phyloP scores from a whole-genome alignment of 2,888 invertebrate genomes.

The Rhagophthalmus giganteus region DNA sequence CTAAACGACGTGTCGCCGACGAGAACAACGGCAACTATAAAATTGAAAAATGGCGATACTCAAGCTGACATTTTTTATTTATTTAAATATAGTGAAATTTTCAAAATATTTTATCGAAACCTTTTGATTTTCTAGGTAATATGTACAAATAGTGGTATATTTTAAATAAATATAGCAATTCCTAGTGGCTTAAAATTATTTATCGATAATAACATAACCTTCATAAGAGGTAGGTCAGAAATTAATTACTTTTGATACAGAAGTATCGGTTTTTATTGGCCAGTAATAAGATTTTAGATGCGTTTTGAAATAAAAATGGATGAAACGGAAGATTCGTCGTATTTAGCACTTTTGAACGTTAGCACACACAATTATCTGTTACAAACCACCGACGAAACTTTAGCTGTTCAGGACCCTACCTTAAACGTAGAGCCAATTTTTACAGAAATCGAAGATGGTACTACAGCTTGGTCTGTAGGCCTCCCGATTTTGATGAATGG shows the following conservation, averaged over 20 bases:
- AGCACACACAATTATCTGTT: conserved; percentile 43
- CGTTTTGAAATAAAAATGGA: conserved; percentile 14
- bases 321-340: conserved; percentile 45
- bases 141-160: neutral
- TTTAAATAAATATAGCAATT: neutral
- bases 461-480: conserved; percentile 47
- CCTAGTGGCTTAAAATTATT: neutral
- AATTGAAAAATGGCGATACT: too few species aligned
- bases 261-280: too few species aligned
- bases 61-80: too few species aligned
- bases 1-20: too few species aligned
- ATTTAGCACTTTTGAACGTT: conserved; percentile 47
- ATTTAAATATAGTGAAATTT: too few species aligned
- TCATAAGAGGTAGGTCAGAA: neutral
- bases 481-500: conserved; percentile 47
- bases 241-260: neutral
- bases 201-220: neutral
- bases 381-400: conserved; percentile 40
- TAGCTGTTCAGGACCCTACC: conserved; percentile 39
- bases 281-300: too few species aligned
- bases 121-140: too few species aligned
- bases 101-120: too few species aligned
- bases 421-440: conserved; percentile 47
- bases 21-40: too few species aligned
- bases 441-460: conserved; percentile 45